Conservation (phyloP, 2,888 invertebrate species). For the Apamea epomidion region DNA sequence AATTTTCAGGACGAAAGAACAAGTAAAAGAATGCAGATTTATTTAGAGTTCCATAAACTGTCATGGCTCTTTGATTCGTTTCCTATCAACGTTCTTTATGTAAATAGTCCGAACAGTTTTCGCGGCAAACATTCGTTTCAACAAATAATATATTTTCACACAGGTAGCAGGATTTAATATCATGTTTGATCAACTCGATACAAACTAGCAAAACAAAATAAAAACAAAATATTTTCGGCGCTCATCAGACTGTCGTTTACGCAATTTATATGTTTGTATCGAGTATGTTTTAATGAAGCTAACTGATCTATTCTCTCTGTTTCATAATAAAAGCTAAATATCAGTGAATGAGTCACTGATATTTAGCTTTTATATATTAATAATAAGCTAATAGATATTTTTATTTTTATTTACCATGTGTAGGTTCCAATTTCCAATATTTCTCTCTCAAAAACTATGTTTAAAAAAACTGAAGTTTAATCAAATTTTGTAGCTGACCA, state of each 20-base stretch:
- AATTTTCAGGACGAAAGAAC: background rate
- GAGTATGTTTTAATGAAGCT: conserved; percentile 9
- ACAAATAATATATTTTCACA: conserved; percentile 8
- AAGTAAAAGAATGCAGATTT: background rate
- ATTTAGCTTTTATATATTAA: too few relatives aligned
- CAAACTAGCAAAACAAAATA: conserved; percentile 16
- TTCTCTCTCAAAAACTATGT: background rate
- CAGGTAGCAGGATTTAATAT: background rate
- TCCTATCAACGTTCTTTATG: background rate
- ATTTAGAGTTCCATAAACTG: too few relatives aligned
- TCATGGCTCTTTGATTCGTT: background rate
- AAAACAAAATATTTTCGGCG: conserved; percentile 6
- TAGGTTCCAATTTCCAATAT: fast-evolving
- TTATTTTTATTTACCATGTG: too few relatives aligned
- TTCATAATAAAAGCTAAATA: background rate
- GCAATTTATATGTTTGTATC: background rate
- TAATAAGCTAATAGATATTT: too few relatives aligned
- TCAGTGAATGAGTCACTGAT: too few relatives aligned
- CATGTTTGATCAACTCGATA: conserved; percentile 12
- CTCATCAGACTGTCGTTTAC: background rate
- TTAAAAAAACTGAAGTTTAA: background rate
- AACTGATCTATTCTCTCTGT: background rate
- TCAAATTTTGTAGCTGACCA: too few relatives aligned
- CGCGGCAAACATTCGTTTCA: background rate
- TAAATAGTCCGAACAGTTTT: conserved; percentile 13